Base-by-base conservation (phyloP, 2,888 invertebrate species). In the Microctonus hyperodae region DNA sequence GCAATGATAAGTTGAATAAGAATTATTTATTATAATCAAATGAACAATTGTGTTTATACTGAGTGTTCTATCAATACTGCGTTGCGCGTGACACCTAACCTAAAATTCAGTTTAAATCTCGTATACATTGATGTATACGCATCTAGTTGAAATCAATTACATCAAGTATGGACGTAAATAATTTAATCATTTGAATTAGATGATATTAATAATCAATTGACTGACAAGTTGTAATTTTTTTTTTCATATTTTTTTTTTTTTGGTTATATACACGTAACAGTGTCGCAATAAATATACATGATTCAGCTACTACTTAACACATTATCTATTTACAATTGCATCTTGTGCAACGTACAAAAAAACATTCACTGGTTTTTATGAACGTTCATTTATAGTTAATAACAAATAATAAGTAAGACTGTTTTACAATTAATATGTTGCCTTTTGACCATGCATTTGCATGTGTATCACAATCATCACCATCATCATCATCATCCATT, bases 11-110 rank as follows among this genome's bases (percentile, higher is more conserved):
- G 11, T 58, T 22, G 20, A 23, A n/a, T 50, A 50, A 37, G 40
- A 35, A 48, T n/a, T 33, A 53, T 31, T 50, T 13, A n/a, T 53
- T n/a, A 56, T 28, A 9, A 48, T 44, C 56, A 23, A 23, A 20
- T 66, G 40, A 55, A 57, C 62, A 48, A 28, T 50, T 16, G 33
- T 55, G 40, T 59, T 63, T 55, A 65, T 68, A 7, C 20, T 57
- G 60, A 7, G 28, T 58, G 28, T 58, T 22, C 11, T 53, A 13
- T 40, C 33, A 33, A 50, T 48, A 61, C 31, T 63, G 59, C 66
- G 70, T 70, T 68, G 76, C 69, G 76, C 70, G 75, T 76, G 77
- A 75, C 75, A 71, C 75, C 73, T 79, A 78, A 78, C 79, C 79
- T 78, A 70, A 67, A 69, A 72, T 50, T 56, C 20, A 25, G 13